Base-by-base conservation (phyloP, 2,888 invertebrate species). In the Malacosoma neustria region DNA sequence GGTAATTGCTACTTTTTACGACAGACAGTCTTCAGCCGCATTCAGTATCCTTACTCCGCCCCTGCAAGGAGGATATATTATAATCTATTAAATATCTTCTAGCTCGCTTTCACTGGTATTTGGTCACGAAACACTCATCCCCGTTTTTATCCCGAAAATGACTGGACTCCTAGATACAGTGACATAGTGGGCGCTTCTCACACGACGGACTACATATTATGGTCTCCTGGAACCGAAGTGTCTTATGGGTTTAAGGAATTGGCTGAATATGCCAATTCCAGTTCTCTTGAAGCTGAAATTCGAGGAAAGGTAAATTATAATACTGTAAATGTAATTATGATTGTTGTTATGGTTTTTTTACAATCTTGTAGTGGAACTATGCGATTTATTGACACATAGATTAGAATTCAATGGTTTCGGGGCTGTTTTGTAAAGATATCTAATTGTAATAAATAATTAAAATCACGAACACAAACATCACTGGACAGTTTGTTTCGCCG, bases 81-180 rank as follows among this genome's bases (percentile, higher is more conserved):
- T 33, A 11, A 4, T 29, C 14, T 29, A 4, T 13, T 12, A 7
- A 32, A 12, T 13, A 30, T 36, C 3, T 40, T 40, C 11, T 22
- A 82, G 82, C 45, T 82, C 14, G 59, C 69, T 1, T 84, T 82
- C 38, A 73, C 69, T 1, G 84, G 84, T 2, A 54, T 79, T 22
- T 84, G 84, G 84, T 84, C 82, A 0, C 62, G 81, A 2, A 75
- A 82, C 42, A 82, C 79, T 0, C 84, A 84, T 44, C 75, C 76
- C 0, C 65, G 62, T 2, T 40, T 64, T 0, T 82, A 67, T 14
- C 84, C 84, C 0, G 81, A 82, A 40, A 82, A 79, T 39, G 81
- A 81, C 35, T 80, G 80, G 80, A 39, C 70, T 3, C 79, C 79
- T 4, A 62, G 59, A 4, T 84, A 67, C 49, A 84, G 84, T 35